Percentiles rank a stretch among this genome's conserved stretches.
phyloP scores from a whole-genome alignment of 2,888 invertebrate genomes.

The Standfussiana lucernea region DNA sequence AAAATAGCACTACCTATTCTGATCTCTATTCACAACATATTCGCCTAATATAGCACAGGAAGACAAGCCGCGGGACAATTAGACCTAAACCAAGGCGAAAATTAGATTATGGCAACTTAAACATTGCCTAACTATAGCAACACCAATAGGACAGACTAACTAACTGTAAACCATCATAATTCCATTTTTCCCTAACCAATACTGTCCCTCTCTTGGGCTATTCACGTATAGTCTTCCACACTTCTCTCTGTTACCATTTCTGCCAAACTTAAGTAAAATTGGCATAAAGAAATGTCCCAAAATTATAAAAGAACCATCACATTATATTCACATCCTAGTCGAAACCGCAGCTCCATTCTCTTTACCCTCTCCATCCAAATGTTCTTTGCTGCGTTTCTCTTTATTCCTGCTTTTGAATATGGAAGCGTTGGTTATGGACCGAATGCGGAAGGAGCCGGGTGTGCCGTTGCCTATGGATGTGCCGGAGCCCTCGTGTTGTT shows the following conservation, averaged over 20 bases:
- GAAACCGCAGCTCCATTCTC: slow-evolving; percentile 79
- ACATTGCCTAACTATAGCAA: slow-evolving; percentile 15
- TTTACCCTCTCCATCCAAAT: slow-evolving; percentile 68
- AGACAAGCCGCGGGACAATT: slow-evolving; percentile 35
- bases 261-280: not conserved
- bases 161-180: not conserved
- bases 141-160: not conserved
- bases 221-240: not conserved
- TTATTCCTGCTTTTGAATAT: slow-evolving; percentile 80
- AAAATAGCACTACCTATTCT: no score
- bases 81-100: not conserved
- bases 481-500: slow-evolving; percentile 73
- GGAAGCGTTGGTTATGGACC: slow-evolving; percentile 84
- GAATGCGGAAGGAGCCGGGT: slow-evolving; percentile 80
- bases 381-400: slow-evolving; percentile 76
- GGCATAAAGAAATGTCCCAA: slow-evolving; percentile 9
- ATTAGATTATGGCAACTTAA: slow-evolving; percentile 30
- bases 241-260: not conserved
- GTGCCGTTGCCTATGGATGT: slow-evolving; percentile 76
- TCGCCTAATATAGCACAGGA: slow-evolving; percentile 29
- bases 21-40: no score
- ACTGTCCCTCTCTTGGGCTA: not conserved
- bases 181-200: not conserved
- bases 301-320: slow-evolving; percentile 4
- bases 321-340: slow-evolving; percentile 80